Base-by-base conservation (phyloP, 2,113 vertebrate species). In the Neodontobutis hainanensis region DNA sequence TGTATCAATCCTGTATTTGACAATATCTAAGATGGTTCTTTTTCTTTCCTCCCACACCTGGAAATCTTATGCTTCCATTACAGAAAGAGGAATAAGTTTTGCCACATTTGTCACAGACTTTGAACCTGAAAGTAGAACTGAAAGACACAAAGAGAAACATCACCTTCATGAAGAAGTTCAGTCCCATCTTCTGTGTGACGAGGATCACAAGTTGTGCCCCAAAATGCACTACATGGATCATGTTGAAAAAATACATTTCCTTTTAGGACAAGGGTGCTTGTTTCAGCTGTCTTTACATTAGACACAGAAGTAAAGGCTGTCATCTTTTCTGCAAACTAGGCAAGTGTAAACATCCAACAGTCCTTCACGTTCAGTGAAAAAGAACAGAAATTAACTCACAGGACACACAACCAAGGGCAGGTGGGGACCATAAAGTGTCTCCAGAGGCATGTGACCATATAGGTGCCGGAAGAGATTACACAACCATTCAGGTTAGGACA, bases 1-100 rank as follows among this genome's bases (percentile, higher is more conserved):
- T 11, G 47, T 19, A 5, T 64, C 14, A 6, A 74, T 12, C 70
- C 70, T 42, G 14, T 70, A 11, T 35, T 75, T 75, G 66, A 58
- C 6, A 4, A 58, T 12, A 40, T 67, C 8, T 32, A 48, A 4
- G 9, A 48, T 12, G 15, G 14, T 4, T 53, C 27, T 35, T 5
- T 32, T 6, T 53, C 51, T 16, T 35, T n/a, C 11, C 3, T 10
- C 15, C 9, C 34, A 1, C 2, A 16, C 14, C 15, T 40, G 34
- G 14, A 2, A 38, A 27, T 4, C 6, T 0, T 19, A 35, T 1
- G 7, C 35, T 36, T 42, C 1, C n/a, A 12, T 49, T 1, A 50
- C 44, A 36, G 27, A 5, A 53, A 53, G 51, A 49, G 19, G 5
- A 57, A 8, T 52, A 5, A 71, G 48, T 42, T 70, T 71, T 65